A percentile compares a stretch with the other conserved stretches of the same genome.
These are phyloP conservation scores for Lapara coniferarum DNA, from an alignment of 2,888 invertebrate genomes.

Conservation along the genomic window DNA sequence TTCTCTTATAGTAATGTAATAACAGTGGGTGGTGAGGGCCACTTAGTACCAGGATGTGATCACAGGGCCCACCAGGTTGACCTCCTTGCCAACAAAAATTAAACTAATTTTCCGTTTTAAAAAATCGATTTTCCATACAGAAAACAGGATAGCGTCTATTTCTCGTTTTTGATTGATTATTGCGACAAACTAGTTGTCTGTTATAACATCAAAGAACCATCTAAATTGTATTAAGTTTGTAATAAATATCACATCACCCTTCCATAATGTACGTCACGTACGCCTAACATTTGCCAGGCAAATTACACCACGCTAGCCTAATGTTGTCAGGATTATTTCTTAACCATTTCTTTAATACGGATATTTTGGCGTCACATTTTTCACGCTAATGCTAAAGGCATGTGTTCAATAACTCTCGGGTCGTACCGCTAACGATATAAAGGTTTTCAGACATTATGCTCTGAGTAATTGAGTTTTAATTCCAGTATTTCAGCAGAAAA, in stretches of 20 bases:
- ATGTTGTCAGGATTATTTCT: conserved; percentile 64
- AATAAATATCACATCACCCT: conserved; percentile 48
- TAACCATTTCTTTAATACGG: conserved; percentile 44
- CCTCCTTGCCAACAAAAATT: too few species aligned
- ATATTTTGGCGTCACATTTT: conserved; percentile 38
- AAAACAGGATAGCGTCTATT: too few species aligned
- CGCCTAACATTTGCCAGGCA: conserved; percentile 63
- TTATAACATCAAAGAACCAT: not conserved
- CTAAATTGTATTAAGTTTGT: conserved; percentile 19
- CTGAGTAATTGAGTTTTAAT: not conserved
- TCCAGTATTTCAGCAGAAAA: too few species aligned
- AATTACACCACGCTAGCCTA: conserved; percentile 62
- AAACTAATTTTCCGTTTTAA: too few species aligned
- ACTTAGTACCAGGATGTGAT: too few species aligned
- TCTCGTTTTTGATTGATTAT: too few species aligned
- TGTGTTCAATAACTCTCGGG: conserved; percentile 15
- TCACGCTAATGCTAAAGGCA: conserved; percentile 34
- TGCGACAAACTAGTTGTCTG: not conserved
- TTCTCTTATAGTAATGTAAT: too few species aligned
- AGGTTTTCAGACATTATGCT: not conserved
- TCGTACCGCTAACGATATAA: not conserved
- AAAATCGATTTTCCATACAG: too few species aligned
- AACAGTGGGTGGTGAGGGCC: too few species aligned
- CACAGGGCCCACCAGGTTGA: too few species aligned
- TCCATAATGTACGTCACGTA: conserved; percentile 43